Evolutionary conservation across 35 echinoderm and acorn worm genomes (phyloP).

Genomic region (Antedon bifida): DNA sequence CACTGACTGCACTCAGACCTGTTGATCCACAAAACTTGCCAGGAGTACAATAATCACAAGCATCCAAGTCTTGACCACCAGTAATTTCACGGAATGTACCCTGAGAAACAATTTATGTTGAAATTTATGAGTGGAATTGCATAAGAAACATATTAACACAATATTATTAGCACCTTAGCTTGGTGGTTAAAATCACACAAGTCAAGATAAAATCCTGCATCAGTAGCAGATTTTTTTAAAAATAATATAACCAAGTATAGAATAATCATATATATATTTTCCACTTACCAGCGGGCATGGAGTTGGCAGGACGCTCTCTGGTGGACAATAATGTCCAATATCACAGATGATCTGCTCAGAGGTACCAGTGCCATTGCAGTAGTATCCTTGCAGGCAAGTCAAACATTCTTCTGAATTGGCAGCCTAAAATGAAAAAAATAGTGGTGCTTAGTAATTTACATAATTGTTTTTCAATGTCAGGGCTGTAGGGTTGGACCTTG

Average conservation of each 20-base stretch:
- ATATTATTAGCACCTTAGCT: background rate
- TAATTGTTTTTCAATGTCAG: no score
- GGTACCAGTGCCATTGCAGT: slow-evolving; percentile 73
- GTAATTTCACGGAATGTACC: slow-evolving; percentile 42
- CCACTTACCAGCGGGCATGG: slow-evolving; percentile 64
- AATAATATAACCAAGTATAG: no score
- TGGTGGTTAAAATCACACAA: no score
- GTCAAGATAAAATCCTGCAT: no score
- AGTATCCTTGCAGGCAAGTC: slow-evolving; percentile 66
- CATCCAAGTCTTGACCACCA: slow-evolving; percentile 37
- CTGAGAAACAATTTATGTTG: slow-evolving; percentile 9
- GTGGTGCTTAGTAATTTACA: no score
- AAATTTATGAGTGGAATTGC: background rate
- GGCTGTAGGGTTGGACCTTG: no score
- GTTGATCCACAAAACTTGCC: slow-evolving; percentile 54
- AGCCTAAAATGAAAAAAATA: slow-evolving; percentile 17
- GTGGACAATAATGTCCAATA: slow-evolving; percentile 53
- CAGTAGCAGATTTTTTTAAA: no score
- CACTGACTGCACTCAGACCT: slow-evolving; percentile 19
- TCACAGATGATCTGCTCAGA: slow-evolving; percentile 35
- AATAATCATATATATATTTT: no score
- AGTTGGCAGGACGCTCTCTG: slow-evolving; percentile 49
- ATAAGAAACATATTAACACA: background rate
- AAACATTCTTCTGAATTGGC: slow-evolving; percentile 42
- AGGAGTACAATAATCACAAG: slow-evolving; percentile 49